Evolutionary conservation across 2,113 vertebrate genomes (phyloP).

Genomic region (Typhlomys cinereus): DNA sequence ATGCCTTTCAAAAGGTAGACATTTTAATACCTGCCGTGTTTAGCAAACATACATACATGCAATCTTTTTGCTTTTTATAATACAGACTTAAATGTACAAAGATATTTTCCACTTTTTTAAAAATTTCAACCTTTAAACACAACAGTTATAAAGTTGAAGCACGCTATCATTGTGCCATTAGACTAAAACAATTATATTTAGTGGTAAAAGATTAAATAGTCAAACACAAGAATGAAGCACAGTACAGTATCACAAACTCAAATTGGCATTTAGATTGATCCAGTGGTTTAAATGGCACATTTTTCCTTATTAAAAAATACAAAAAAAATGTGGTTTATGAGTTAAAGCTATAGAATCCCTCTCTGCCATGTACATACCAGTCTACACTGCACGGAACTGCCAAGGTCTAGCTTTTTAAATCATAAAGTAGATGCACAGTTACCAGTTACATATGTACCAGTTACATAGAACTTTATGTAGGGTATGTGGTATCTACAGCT

Average conservation of each 20-base stretch:
- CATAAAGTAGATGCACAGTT: not conserved
- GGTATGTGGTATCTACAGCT: not conserved
- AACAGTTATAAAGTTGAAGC: slow-evolving; percentile 99
- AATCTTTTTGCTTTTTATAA: slow-evolving; percentile 99
- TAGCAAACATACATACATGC: slow-evolving; percentile 99
- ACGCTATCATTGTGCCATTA: slow-evolving; percentile 99
- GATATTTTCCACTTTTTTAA: slow-evolving; percentile 95
- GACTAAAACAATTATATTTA: slow-evolving; percentile 99
- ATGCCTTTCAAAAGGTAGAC: slow-evolving; percentile 95
- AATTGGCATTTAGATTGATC: slow-evolving; percentile 98
- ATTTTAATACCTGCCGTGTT: slow-evolving; percentile 98
- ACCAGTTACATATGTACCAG: not conserved
- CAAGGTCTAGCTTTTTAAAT: not conserved
- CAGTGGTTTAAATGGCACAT: slow-evolving; percentile 96
- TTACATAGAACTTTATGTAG: not conserved
- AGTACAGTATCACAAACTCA: slow-evolving; percentile 99
- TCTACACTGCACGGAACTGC: slow-evolving; percentile 75
- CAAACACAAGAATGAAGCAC: slow-evolving; percentile 99
- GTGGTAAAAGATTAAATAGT: slow-evolving; percentile 99
- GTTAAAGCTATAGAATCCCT: slow-evolving; percentile 99
- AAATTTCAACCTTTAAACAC: slow-evolving; percentile 97
- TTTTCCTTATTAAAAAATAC: slow-evolving; percentile 93
- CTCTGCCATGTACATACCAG: slow-evolving; percentile 84
- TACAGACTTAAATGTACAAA: slow-evolving; percentile 99
- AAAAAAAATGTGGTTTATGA: slow-evolving; percentile 94